phyloP scores from a whole-genome alignment of 2,888 invertebrate species.

The Branchellion lobata region DNA sequence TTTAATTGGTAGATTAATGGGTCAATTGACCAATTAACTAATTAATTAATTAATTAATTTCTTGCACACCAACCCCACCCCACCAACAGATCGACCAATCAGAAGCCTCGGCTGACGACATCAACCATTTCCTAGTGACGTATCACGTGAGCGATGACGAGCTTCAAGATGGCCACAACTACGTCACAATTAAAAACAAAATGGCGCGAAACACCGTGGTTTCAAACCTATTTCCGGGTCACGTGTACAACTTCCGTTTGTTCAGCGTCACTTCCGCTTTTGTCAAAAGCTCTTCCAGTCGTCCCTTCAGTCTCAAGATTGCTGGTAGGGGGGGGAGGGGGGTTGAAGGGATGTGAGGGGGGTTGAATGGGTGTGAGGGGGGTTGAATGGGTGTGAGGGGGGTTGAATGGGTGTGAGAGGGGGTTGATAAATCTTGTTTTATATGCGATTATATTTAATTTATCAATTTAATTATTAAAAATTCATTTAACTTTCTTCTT shows the following conservation, averaged over 20 bases:
- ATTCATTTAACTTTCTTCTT: too few species aligned
- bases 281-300: background rate
- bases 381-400: too few species aligned
- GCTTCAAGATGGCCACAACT: background rate
- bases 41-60: too few species aligned
- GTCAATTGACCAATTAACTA: too few species aligned
- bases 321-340: background rate
- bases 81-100: background rate
- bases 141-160: background rate
- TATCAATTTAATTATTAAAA: too few species aligned
- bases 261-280: constrained; percentile 8
- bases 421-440: too few species aligned
- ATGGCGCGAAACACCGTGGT: background rate
- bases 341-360: too few species aligned
- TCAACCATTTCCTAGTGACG: background rate
- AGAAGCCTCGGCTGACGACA: background rate
- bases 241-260: background rate
- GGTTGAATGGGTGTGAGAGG: too few species aligned
- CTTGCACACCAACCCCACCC: background rate
- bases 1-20: too few species aligned
- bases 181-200: background rate
- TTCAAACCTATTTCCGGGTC: constrained; percentile 16
- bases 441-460: too few species aligned
- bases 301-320: background rate
- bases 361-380: too few species aligned